Base-by-base conservation (phyloP, 2,797 vertebrate genomes). In the Sandelia bainsii region DNA sequence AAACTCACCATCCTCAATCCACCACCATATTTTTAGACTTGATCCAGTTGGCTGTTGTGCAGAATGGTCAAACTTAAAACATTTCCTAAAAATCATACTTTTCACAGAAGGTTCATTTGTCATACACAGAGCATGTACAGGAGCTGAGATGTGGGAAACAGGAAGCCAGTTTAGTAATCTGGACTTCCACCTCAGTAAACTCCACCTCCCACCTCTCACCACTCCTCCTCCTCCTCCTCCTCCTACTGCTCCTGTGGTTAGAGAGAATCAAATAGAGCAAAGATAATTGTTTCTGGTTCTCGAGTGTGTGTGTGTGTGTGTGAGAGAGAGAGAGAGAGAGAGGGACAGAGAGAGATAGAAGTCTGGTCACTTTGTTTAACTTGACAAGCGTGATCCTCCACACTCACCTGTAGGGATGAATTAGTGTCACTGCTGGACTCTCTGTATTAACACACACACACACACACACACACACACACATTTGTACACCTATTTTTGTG, bases 371-470 rank as follows among this genome's bases (percentile, higher is more conserved):
- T 76, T 79, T 62, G 72, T 76, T 65, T 42, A 62, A 69, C 66
- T 69, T 54, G 48, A 45, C 51, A 62, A 62, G 64, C 44, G 34
- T 44, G 75, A 64, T 51, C 74, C 67, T 74, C 34, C 49, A 46
- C 64, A 64, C 71, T 81, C 59, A 73, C 63, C 69, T 85, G 84
- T 84, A 83, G 68, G 61, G 65, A 75, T 69, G 61, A 81, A 87
- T 80, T 74, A 80, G 73, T 74, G 58, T 86, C 82, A 84, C 32
- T 8, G n/a, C 70, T 51, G 68, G 59, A 56, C 66, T 20, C 66
- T 20, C 22, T 58, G 34, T 32, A 57, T 66, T 44, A 52, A 52
- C 56, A 52, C 56, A 25, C 2, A 25, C 25, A 25, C 25, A 25
- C 25, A 25, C 25, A 4, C 25, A 62, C 46, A 51, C 62, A 58